Conservation (phyloP, 2,113 vertebrate genomes). For the Platichthys flesus region DNA sequence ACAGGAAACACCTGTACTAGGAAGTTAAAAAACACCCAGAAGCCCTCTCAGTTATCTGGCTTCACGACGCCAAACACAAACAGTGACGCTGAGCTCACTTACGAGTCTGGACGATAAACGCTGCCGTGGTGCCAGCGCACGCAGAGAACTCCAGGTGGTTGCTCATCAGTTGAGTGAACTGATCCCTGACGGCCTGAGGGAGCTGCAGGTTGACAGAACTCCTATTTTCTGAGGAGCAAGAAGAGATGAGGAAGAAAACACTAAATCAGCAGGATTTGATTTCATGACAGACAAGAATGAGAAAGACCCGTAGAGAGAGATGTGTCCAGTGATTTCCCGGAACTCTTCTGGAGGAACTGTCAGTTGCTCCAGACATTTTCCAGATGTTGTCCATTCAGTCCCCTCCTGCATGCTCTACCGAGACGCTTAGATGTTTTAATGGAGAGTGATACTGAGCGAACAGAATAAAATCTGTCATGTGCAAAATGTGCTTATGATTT, state of each 20-base stretch:
- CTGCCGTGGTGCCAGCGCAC: constrained; percentile 88
- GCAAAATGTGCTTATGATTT: too few relatives aligned
- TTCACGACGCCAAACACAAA: neutral
- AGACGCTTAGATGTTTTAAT: neutral
- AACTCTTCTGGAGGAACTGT: too few relatives aligned
- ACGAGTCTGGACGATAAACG: constrained; percentile 90
- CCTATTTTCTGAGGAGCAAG: constrained; percentile 78
- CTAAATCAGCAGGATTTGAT: neutral
- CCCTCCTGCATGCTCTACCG: too few relatives aligned
- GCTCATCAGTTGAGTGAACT: constrained; percentile 83
- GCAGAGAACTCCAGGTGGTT: constrained; percentile 81
- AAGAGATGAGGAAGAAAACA: neutral
- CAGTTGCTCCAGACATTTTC: too few relatives aligned
- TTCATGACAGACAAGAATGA: neutral
- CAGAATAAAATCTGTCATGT: neutral
- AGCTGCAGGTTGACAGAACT: constrained; percentile 79
- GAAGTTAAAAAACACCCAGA: too few relatives aligned
- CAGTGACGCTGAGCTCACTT: constrained; percentile 61
- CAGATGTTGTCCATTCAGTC: too few relatives aligned
- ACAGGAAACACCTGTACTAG: neutral
- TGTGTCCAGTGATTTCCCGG: neutral
- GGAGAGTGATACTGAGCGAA: too few relatives aligned
- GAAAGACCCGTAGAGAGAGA: neutral
- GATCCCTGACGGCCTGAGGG: constrained; percentile 78
- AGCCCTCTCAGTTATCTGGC: neutral